Percentiles rank a stretch among this genome's conserved stretches.
phyloP scores from a whole-genome alignment of 2,888 invertebrate species.

The Malachius bipustulatus region DNA sequence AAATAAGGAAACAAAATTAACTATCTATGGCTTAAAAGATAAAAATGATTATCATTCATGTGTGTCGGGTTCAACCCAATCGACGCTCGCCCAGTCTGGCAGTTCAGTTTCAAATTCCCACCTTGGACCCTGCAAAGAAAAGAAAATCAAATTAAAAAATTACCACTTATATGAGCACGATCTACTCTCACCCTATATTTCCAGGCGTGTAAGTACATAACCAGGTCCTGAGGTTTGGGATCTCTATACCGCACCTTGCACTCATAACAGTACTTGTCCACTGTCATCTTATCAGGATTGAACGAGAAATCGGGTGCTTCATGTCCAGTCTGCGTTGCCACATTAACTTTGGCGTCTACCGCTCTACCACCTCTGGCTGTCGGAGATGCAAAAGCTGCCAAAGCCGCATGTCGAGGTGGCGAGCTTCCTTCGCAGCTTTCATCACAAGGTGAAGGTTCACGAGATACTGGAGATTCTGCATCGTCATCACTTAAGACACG shows the following conservation, averaged over 20 bases:
- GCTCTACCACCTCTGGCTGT: conserved; percentile 39
- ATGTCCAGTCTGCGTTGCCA: conserved; percentile 78
- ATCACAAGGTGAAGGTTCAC: conserved; percentile 61
- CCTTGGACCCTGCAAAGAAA: conserved; percentile 64
- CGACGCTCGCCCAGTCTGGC: conserved; percentile 83
- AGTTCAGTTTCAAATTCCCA: conserved; percentile 90
- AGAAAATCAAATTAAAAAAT: not conserved
- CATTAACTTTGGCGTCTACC: conserved; percentile 48
- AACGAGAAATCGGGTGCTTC: conserved; percentile 57
- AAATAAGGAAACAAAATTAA: conserved; percentile 21
- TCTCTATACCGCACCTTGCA: conserved; percentile 87
- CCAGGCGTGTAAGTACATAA: conserved; percentile 95
- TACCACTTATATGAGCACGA: not conserved
- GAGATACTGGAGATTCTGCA: conserved; percentile 50
- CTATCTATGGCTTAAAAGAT: conserved; percentile 14
- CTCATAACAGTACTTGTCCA: conserved; percentile 83
- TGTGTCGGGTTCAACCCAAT: conserved; percentile 65
- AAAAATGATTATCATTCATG: conserved; percentile 32
- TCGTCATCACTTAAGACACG: conserved; percentile 44
- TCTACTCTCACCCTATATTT: conserved; percentile 61
- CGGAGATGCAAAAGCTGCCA: conserved; percentile 26
- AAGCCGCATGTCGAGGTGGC: conserved; percentile 29
- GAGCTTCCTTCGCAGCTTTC: conserved; percentile 38
- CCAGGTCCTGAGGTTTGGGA: conserved; percentile 80
- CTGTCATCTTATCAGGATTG: conserved; percentile 58